These are phyloP conservation scores for Tetrax tetrax DNA, from an alignment of 2,113 vertebrate genomes.

Conservation along the genomic window DNA sequence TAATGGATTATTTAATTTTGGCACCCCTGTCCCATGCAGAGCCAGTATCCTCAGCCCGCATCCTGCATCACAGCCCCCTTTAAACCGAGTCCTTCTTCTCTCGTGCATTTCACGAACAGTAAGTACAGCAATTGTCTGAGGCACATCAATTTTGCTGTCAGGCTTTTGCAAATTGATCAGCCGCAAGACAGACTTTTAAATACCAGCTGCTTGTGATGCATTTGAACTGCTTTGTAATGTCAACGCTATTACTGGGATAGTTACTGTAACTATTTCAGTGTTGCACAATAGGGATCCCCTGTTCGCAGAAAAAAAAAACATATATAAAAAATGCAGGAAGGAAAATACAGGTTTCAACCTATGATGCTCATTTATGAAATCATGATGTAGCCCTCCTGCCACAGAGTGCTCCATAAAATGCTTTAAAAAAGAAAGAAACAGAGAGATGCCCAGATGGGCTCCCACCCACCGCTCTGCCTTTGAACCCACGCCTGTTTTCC, in stretches of 20 bases:
- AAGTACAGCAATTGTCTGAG: background rate
- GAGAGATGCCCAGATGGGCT: background rate
- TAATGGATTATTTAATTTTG: background rate
- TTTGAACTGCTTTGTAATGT: background rate
- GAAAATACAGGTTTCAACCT: background rate
- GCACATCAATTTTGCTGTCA: background rate
- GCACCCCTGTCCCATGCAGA: background rate
- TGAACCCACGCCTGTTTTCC: rapidly evolving
- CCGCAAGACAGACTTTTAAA: background rate
- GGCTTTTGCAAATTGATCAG: background rate
- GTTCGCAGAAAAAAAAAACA: background rate
- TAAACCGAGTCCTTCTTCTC: background rate
- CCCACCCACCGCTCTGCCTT: rapidly evolving
- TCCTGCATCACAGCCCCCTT: background rate
- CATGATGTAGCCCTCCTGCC: rapidly evolving
- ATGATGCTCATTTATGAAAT: background rate
- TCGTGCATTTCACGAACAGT: rapidly evolving
- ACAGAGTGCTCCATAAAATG: rapidly evolving
- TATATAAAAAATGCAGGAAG: background rate
- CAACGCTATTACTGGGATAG: background rate
- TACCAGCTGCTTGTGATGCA: background rate
- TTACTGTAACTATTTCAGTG: background rate
- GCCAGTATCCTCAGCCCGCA: background rate
- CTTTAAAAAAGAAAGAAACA: background rate
- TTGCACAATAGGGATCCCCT: background rate